phyloP scores from a whole-genome alignment of 2,888 invertebrate genomes.

The Drosophila prostipennis region DNA sequence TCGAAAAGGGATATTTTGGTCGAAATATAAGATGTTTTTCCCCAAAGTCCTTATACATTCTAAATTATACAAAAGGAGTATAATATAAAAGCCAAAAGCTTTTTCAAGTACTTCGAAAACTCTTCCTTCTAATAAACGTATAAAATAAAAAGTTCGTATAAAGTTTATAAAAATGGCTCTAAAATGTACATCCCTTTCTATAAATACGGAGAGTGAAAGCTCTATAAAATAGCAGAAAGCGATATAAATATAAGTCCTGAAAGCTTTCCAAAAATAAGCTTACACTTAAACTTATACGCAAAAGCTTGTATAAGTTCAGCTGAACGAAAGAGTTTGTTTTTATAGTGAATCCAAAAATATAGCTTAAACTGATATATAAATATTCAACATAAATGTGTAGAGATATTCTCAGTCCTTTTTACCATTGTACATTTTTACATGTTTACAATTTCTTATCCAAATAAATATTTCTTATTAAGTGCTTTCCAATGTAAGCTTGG shows the following conservation, averaged over 20 bases:
- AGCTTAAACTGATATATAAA: neutral
- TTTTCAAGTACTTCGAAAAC: neutral
- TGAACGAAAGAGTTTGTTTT: neutral
- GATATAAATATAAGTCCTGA: neutral
- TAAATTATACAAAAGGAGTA: neutral
- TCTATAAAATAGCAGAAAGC: neutral
- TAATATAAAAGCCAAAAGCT: neutral
- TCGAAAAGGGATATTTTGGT: neutral
- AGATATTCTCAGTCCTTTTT: neutral
- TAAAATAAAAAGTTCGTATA: neutral
- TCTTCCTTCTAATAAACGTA: no score
- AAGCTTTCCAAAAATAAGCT: conserved; percentile 12
- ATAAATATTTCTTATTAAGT: no score
- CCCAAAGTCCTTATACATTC: neutral
- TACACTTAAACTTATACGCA: neutral
- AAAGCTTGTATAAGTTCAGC: neutral
- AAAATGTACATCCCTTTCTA: neutral
- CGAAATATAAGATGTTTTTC: neutral
- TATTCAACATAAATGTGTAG: neutral
- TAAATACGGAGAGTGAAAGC: neutral
- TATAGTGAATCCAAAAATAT: neutral
- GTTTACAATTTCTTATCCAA: no score
- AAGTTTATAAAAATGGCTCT: neutral
- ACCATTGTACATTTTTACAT: neutral
- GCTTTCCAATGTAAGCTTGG: no score